A percentile compares a stretch with the other conserved stretches of the same genome.
Evolutionary conservation across 30 jellyfish, hydroid and myxozoan species (phyloP).

Genomic region (Aurelia aurita complex sp. Pacific): DNA sequence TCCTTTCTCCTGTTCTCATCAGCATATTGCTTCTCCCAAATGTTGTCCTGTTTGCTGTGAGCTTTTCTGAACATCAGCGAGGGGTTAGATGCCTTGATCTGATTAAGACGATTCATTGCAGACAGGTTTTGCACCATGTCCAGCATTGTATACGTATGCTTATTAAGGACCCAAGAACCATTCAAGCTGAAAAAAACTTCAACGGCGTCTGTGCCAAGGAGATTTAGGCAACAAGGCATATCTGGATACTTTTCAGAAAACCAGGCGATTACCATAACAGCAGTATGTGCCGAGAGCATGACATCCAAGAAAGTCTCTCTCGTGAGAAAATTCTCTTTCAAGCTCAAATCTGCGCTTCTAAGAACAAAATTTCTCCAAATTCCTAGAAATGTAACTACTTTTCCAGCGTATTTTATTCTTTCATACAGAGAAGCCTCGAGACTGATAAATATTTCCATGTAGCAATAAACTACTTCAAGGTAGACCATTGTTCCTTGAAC

Average conservation of each 20-base stretch:
- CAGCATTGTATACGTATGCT: slow-evolving; percentile 41
- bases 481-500: slow-evolving; percentile 33
- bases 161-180: slow-evolving; percentile 30
- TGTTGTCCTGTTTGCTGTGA: slow-evolving; percentile 54
- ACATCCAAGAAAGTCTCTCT: slow-evolving; percentile 35
- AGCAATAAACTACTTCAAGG: slow-evolving; percentile 12
- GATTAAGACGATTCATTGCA: slow-evolving; percentile 43
- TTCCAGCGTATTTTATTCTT: slow-evolving; percentile 33
- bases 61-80: slow-evolving; percentile 39
- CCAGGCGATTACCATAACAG: slow-evolving; percentile 42
- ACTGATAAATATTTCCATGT: slow-evolving; percentile 47
- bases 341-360: not conserved
- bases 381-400: slow-evolving; percentile 41
- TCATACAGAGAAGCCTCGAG: slow-evolving; percentile 28
- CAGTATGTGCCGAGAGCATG: slow-evolving; percentile 44
- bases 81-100: slow-evolving; percentile 38
- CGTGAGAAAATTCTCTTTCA: slow-evolving; percentile 40
- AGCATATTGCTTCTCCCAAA: slow-evolving; percentile 48
- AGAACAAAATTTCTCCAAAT: slow-evolving; percentile 49
- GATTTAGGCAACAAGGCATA: slow-evolving; percentile 32
- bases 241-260: slow-evolving; percentile 21
- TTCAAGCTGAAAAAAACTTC: slow-evolving; percentile 51
- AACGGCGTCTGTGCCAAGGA: slow-evolving; percentile 42
- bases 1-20: slow-evolving; percentile 36
- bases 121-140: slow-evolving; percentile 54